Evolutionary conservation across 2,888 invertebrate species (phyloP).

Genomic region (Catocala nupta): DNA sequence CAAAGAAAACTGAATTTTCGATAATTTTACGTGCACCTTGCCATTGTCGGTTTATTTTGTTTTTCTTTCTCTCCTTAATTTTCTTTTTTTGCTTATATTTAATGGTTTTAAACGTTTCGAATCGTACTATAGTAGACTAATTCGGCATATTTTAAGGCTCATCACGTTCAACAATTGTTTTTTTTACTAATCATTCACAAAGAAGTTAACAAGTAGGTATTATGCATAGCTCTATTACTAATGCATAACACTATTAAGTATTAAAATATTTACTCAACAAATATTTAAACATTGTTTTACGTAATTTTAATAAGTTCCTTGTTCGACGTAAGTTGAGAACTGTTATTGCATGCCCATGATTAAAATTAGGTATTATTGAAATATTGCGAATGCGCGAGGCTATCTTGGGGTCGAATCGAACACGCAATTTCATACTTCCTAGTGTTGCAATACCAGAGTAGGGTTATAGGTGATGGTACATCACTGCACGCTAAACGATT

Average conservation of each 20-base stretch:
- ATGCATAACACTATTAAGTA: not conserved
- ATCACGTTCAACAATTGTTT: too few species aligned
- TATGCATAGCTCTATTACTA: too few species aligned
- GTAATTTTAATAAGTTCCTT: conserved; percentile 16
- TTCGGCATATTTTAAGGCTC: too few species aligned
- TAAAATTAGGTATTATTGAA: conserved; percentile 33
- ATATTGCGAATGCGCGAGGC: conserved; percentile 37
- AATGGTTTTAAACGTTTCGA: too few species aligned
- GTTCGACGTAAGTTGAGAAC: conserved; percentile 23
- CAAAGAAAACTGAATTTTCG: too few species aligned
- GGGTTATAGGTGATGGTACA: conserved; percentile 23
- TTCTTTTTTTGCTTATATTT: too few species aligned
- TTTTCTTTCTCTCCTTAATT: too few species aligned
- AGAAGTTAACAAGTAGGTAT: too few species aligned
- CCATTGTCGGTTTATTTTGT: too few species aligned
- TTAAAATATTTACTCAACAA: conserved; percentile 2
- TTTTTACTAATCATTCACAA: too few species aligned
- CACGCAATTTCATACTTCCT: conserved; percentile 39
- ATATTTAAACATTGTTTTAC: not conserved
- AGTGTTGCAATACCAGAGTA: conserved; percentile 29
- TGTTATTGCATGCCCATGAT: conserved; percentile 22
- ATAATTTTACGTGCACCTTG: too few species aligned
- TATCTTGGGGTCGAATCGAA: conserved; percentile 36
- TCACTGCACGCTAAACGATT: not conserved
- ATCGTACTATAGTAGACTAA: too few species aligned